phyloP scores from a whole-genome alignment of 2,888 invertebrate species.

The Selenia dentaria region DNA sequence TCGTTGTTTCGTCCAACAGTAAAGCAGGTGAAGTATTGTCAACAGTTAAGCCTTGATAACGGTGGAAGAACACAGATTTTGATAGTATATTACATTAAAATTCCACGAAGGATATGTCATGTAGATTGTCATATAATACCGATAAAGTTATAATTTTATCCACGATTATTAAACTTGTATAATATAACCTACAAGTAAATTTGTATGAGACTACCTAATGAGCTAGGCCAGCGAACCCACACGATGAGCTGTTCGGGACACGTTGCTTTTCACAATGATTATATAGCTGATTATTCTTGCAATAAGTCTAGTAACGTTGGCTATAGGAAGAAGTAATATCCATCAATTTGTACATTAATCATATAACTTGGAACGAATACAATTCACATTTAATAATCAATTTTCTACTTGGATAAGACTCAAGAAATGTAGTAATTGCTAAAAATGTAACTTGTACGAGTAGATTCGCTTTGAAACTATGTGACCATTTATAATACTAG shows the following conservation, averaged over 20 bases:
- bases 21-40: slow-evolving; percentile 58
- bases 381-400: slow-evolving; percentile 25
- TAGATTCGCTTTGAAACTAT: slow-evolving; percentile 44
- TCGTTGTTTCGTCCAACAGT: slow-evolving; percentile 3
- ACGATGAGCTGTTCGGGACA: background rate
- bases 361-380: slow-evolving; percentile 19
- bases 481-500: slow-evolving; percentile 51
- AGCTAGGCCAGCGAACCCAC: slow-evolving; percentile 29
- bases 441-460: too few species aligned
- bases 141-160: slow-evolving; percentile 48
- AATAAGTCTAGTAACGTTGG: too few species aligned
- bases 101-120: slow-evolving; percentile 70
- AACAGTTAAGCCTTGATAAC: slow-evolving; percentile 59
- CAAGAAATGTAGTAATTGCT: too few species aligned
- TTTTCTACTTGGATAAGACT: slow-evolving; percentile 17
- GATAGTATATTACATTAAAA: slow-evolving; percentile 53
- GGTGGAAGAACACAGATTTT: slow-evolving; percentile 78
- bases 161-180: slow-evolving; percentile 40
- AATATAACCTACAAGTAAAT: slow-evolving; percentile 38
- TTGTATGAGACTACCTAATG: slow-evolving; percentile 38
- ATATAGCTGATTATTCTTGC: background rate
- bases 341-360: slow-evolving; percentile 10
- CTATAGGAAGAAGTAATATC: too few species aligned
- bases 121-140: slow-evolving; percentile 70
- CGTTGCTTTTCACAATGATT: too few species aligned